phyloP scores from a whole-genome alignment of 2,797 vertebrate genomes.

The Ptychobarbus kaznakovi region DNA sequence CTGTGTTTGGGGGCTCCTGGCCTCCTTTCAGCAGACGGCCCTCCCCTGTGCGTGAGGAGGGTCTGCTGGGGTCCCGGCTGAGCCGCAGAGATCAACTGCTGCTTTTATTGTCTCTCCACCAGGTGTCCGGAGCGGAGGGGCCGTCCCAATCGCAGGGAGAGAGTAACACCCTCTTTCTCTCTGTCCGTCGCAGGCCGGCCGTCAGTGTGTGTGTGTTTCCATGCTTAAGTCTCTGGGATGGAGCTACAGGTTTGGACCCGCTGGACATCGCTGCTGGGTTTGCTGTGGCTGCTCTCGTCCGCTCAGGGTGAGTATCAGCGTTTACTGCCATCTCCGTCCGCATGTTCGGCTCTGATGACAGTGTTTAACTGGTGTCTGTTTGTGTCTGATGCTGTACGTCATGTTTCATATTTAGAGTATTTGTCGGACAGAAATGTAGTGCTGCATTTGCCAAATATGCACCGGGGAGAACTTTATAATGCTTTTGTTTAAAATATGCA shows the following conservation, averaged over 20 bases:
- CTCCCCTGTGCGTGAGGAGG: conserved; percentile 54
- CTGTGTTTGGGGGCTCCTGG: conserved; percentile 55
- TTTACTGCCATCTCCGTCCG: neutral
- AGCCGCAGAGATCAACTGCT: conserved; percentile 69
- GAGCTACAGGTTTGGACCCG: conserved; percentile 66
- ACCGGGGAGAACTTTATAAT: neutral
- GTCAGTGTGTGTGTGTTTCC: conserved; percentile 71
- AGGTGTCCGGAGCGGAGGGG: conserved; percentile 75
- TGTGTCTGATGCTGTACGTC: neutral
- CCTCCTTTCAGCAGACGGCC: conserved; percentile 61
- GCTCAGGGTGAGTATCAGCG: conserved; percentile 73
- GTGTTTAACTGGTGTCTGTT: conserved; percentile 45
- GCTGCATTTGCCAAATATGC: conserved; percentile 13
- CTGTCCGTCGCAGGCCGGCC: conserved; percentile 71
- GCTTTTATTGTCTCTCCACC: conserved; percentile 75
- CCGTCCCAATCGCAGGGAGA: conserved; percentile 75
- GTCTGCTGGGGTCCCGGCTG: conserved; percentile 33
- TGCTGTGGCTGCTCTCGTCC: conserved; percentile 64
- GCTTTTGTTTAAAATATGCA: neutral
- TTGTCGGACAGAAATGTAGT: conserved; percentile 65
- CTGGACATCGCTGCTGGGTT: conserved; percentile 68
- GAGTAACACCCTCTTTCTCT: conserved; percentile 75
- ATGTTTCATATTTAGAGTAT: conserved; percentile 69
- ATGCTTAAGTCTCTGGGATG: conserved; percentile 67
- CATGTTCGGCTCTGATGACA: neutral